Percentiles rank a stretch among this genome's conserved stretches.
Evolutionary conservation across 2,888 invertebrate genomes (phyloP).

Genomic region (Epistrophella euchroma): DNA sequence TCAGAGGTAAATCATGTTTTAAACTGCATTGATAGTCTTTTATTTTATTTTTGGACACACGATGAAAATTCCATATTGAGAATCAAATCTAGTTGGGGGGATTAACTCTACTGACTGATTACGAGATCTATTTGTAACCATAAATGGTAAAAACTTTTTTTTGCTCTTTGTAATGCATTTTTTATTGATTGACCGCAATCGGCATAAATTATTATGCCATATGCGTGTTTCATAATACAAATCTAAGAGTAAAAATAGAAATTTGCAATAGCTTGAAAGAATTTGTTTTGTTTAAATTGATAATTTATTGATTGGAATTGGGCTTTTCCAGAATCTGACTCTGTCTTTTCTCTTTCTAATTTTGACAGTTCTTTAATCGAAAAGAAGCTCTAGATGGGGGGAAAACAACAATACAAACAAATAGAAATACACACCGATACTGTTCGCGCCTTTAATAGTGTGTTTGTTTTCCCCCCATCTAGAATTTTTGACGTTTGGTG

Average conservation of each 20-base stretch:
- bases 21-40: conserved; percentile 41
- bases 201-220: conserved; percentile 38
- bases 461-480: no score
- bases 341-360: no score
- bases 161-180: conserved; percentile 11
- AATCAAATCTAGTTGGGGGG: conserved; percentile 28
- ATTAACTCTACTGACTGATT: conserved; percentile 11
- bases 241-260: conserved; percentile 1
- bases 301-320: background rate
- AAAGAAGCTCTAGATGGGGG: no score
- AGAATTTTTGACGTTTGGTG: no score
- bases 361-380: no score
- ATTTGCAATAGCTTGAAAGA: background rate
- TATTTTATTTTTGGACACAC: background rate
- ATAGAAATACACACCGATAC: no score
- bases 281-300: conserved; percentile 7
- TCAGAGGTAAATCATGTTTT: conserved; percentile 61
- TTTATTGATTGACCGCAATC: conserved; percentile 59
- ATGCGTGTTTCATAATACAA: conserved; percentile 50
- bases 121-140: conserved; percentile 50
- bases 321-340: no score
- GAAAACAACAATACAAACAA: no score
- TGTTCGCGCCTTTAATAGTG: no score
- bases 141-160: conserved; percentile 47
- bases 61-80: conserved; percentile 60